Base-by-base conservation (phyloP, 2,797 vertebrate species). In the Scomberomorus guttatus region DNA sequence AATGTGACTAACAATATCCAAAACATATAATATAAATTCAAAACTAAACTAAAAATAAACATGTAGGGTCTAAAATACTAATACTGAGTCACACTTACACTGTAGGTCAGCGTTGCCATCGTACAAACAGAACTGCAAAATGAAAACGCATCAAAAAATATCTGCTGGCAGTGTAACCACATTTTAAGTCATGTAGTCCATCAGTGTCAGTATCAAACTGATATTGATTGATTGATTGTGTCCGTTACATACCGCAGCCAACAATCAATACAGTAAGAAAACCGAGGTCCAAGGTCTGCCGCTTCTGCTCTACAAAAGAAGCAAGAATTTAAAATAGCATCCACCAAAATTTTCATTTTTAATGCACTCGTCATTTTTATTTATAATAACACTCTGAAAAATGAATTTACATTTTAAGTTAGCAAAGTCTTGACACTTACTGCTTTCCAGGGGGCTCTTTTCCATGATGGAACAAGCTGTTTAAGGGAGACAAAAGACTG, bases 211-310 rank as follows among this genome's bases (percentile, higher is more conserved):
- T 24, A 12, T 44, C 27, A 5, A 34, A 34, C 1, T 32, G 1
- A n/a, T n/a, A n/a, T n/a, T n/a, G n/a, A n/a, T n/a, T n/a, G n/a
- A n/a, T n/a, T 34, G 10, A 1, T 44, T 51, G 29, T 61, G 48
- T 42, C 48, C 7, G 32, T 51, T 57, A 77, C 81, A 4, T 72
- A 83, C 86, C 51, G 9, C 0, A 0, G 5, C 0, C 2, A 10
- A 0, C 0, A 51, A 4, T 6, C 5, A 6, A 0, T 22, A 4
- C 29, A 48, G 2, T 0, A 3, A 0, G 0, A 29, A 2, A 9
- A 20, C 0, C 0, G 29, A 32, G 29, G 0, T 2, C 4, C 7
- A 0, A 1, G 2, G 1, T 18, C 22, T 9, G 10, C 13, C 13
- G 10, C 20, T 9, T 7, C 13, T 15, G 2, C 3, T 0, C 18